Evolutionary conservation across 2,113 vertebrate species (phyloP).

Genomic region (Tiliqua scincoides): DNA sequence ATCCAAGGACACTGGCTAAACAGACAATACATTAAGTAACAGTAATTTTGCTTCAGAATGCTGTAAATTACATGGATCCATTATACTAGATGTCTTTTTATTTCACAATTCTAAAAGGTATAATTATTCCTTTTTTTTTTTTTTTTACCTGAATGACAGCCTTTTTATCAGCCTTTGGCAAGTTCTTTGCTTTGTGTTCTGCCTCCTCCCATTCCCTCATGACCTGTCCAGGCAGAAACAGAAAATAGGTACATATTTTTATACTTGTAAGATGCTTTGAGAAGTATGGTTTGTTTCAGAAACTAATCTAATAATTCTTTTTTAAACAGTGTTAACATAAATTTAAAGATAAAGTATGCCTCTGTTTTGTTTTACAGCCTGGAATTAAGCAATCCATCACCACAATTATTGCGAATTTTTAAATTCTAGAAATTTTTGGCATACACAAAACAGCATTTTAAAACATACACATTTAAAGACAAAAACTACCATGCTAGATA

Average conservation of each 20-base stretch:
- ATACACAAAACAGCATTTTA: background rate
- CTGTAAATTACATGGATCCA: background rate
- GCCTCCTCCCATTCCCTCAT: slow-evolving; percentile 99
- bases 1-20: background rate
- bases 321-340: too few relatives aligned
- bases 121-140: background rate
- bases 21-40: background rate
- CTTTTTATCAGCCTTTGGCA: slow-evolving; percentile 96
- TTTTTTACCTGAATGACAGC: slow-evolving; percentile 93
- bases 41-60: background rate
- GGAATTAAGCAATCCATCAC: slow-evolving; percentile 21
- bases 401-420: slow-evolving; percentile 1
- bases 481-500: slow-evolving; percentile 12
- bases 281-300: background rate
- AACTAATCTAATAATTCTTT: background rate
- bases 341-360: slow-evolving; percentile 6
- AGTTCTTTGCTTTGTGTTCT: slow-evolving; percentile 93
- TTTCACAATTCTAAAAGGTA: background rate
- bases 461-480: background rate
- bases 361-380: slow-evolving; percentile 16
- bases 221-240: slow-evolving; percentile 78
- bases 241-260: slow-evolving; percentile 17
- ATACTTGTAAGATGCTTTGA: background rate
- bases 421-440: slow-evolving; percentile 20
- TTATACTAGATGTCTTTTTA: background rate